A percentile compares a stretch with the other conserved stretches of the same genome.
phyloP scores from a whole-genome alignment of 2,797 vertebrate genomes.

The Argya squamiceps region DNA sequence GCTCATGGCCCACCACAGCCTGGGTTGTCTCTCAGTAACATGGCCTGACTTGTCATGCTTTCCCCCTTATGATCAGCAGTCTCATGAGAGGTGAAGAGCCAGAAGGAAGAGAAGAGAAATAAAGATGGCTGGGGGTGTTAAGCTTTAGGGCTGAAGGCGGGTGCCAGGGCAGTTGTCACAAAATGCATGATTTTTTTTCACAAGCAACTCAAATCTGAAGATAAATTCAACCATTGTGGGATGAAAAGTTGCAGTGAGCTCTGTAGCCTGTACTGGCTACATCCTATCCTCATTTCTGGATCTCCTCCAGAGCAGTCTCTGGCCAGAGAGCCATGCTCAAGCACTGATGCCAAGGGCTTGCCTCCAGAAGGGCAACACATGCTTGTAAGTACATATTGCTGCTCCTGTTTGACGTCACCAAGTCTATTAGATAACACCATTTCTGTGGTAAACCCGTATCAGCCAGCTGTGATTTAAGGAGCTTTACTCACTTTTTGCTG shows the following conservation, averaged over 20 bases:
- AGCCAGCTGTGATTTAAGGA: constrained; percentile 31
- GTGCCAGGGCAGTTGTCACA: not conserved
- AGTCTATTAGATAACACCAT: constrained; percentile 36
- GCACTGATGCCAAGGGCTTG: not conserved
- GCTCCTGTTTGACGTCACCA: not conserved
- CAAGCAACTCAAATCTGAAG: not conserved
- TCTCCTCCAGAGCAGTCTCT: not conserved
- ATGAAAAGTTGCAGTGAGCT: not conserved
- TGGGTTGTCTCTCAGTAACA: not conserved
- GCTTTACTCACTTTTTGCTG: constrained; percentile 33
- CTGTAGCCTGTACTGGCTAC: not conserved
- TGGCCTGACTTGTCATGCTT: not conserved
- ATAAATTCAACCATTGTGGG: not conserved
- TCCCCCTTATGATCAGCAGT: not conserved
- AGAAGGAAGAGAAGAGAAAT: not conserved
- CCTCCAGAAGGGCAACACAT: not conserved
- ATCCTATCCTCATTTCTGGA: not conserved
- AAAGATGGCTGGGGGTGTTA: not conserved
- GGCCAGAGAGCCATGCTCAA: not conserved
- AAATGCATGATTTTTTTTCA: not conserved
- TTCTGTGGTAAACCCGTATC: not conserved
- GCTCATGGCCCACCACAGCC: not conserved
- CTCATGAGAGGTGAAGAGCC: not conserved
- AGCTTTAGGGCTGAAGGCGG: not conserved
- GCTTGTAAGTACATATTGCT: not conserved